These are phyloP conservation scores for Trypoxylon attenuatum DNA, from an alignment of 2,888 invertebrate genomes.

Conservation along the genomic window DNA sequence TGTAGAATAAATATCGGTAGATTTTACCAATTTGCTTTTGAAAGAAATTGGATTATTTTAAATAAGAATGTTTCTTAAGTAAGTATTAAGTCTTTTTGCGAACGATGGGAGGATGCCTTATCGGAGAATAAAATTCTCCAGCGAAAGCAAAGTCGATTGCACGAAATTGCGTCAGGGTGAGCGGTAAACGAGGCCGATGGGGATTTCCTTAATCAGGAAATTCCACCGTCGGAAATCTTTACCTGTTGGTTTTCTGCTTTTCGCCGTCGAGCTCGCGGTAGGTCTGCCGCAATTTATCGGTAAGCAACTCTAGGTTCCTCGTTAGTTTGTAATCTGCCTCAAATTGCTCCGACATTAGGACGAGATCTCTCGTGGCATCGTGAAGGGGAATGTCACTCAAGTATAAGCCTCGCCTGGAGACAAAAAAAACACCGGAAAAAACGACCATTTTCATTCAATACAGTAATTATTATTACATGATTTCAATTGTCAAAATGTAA, in stretches of 20 bases:
- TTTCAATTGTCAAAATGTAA: no score
- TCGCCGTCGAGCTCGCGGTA: conserved; percentile 94
- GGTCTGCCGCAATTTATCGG: conserved; percentile 95
- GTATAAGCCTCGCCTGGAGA: conserved; percentile 87
- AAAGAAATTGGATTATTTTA: no score
- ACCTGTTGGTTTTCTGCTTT: conserved; percentile 97
- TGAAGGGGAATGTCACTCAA: conserved; percentile 96
- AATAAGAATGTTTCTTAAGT: no score
- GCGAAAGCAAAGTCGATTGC: conserved; percentile 11
- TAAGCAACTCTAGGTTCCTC: conserved; percentile 93
- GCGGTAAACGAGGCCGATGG: conserved; percentile 34
- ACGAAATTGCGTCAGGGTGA: conserved; percentile 43
- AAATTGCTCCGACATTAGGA: conserved; percentile 96
- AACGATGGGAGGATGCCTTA: no score
- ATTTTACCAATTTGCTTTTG: no score
- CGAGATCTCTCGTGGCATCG: conserved; percentile 95
- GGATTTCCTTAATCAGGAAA: conserved; percentile 48
- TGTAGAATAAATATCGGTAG: no score
- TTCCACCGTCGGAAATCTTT: conserved; percentile 50
- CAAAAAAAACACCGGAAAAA: no score
- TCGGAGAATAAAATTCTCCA: conserved; percentile 19
- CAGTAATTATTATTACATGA: no score
- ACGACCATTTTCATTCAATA: no score
- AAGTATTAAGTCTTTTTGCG: no score
- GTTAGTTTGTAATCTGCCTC: conserved; percentile 97